A percentile compares a stretch with the other conserved stretches of the same genome.
phyloP scores from a whole-genome alignment of 2,888 invertebrate species.

The Lochmaea crataegi region DNA sequence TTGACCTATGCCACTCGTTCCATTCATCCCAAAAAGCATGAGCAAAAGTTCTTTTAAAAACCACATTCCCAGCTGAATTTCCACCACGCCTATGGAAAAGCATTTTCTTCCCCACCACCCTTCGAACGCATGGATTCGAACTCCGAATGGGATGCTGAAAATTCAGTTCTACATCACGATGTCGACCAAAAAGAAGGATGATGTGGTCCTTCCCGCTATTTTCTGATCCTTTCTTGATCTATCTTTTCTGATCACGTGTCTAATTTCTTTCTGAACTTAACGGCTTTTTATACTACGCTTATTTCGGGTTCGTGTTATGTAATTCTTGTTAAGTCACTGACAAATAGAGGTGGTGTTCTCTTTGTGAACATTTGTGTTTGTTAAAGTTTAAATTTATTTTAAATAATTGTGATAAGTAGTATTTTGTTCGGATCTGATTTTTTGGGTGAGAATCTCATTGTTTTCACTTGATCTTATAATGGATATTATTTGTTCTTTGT shows the following conservation, averaged over 20 bases:
- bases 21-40: constrained; percentile 10
- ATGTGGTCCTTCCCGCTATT: constrained; percentile 41
- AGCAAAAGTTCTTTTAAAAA: constrained; percentile 15
- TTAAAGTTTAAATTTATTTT: background rate
- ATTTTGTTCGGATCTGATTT: background rate
- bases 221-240: constrained; percentile 41
- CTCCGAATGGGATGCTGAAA: constrained; percentile 54
- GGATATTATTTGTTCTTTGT: background rate
- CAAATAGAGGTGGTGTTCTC: constrained; percentile 11
- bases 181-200: constrained; percentile 49
- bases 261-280: constrained; percentile 26
- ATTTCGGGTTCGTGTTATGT: constrained; percentile 28
- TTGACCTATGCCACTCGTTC: constrained; percentile 23
- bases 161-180: constrained; percentile 45
- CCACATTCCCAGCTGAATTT: constrained; percentile 25
- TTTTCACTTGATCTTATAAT: background rate
- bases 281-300: constrained; percentile 11
- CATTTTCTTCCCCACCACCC: constrained; percentile 43
- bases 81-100: constrained; percentile 41
- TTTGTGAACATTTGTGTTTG: constrained; percentile 17
- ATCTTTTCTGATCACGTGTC: constrained; percentile 35
- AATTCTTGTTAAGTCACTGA: constrained; percentile 18
- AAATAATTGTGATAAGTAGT: background rate
- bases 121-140: constrained; percentile 52
- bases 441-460: background rate